A percentile compares a stretch with the other conserved stretches of the same genome.
Conservation (phyloP, 2,797 vertebrate genomes). For the Myotis vivesi region DNA sequence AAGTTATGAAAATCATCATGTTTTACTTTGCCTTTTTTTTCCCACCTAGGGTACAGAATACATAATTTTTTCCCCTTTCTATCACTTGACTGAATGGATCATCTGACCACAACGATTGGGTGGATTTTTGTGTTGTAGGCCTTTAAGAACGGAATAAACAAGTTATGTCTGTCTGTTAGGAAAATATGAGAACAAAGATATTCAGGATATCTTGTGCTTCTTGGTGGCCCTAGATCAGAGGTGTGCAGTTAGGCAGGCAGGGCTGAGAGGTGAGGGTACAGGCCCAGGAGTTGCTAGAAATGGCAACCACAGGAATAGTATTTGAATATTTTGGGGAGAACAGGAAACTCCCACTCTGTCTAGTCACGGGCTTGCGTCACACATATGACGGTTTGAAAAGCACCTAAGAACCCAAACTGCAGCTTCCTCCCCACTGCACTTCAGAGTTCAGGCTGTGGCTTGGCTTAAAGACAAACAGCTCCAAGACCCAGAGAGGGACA, state of each 20-base stretch:
- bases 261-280: neutral
- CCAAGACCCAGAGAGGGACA: neutral
- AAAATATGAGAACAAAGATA: neutral
- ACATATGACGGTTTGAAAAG: neutral
- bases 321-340: neutral
- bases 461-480: neutral
- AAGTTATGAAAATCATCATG: neutral
- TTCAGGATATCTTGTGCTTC: no score
- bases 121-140: neutral
- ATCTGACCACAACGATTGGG: neutral
- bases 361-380: neutral
- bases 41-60: neutral
- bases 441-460: neutral
- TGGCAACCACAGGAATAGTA: neutral
- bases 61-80: neutral
- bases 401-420: neutral
- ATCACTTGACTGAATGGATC: neutral
- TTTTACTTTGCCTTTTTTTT: conserved; percentile 23
- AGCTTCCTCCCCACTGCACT: neutral
- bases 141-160: neutral
- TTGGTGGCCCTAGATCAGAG: neutral
- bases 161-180: neutral
- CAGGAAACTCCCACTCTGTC: neutral
- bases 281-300: neutral
- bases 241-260: accelerated